Base-by-base conservation (phyloP, 2,113 vertebrate species). In the Macroglossus sobrinus region DNA sequence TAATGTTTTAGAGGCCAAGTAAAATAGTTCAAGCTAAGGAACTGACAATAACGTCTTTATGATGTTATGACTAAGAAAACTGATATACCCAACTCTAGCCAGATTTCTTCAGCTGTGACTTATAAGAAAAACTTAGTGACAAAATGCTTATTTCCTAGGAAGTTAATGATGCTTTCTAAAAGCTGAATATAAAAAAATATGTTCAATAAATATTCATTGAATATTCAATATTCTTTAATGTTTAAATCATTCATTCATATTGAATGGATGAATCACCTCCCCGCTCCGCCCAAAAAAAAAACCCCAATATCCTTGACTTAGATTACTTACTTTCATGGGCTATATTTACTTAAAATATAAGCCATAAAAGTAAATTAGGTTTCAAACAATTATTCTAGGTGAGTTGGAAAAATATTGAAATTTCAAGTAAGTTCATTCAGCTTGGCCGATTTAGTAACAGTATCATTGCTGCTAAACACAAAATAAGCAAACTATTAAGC, bases 381-480 rank as follows among this genome's bases (percentile, higher is more conserved):
- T 89, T 81, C 38, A 89, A 87, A 84, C 50, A 96, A 72, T 74
- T 89, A 82, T 86, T 95, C 45, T 74, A 63, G 63, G n/a, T 57
- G 89, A 81, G 33, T 18, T 33, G 50, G 66, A 19, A 92, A 95
- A 96, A 89, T 35, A 86, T 6, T n/a, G 30, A 85, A 93, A 84
- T 61, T 95, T 95, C 47, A 95, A 85, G n/a, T 85, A 76, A 45
- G 61, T 92, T 93, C 24, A 89, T 76, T 86, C 64, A 80, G 45
- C 45, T 64, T 79, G 64, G 64, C 10, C 74, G 47, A 89, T 50
- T 84, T 79, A 68, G 14, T 75, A 93, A 84, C 11, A 94, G 15
- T 84, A 63, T 26, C 43, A 79, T 2, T 76, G 43, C 22, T 40
- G 6, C 18, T 78, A 45, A 90, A 86, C 33, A 88, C 5, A 28